Percentiles rank a stretch among this genome's conserved stretches.
These are phyloP conservation scores for Tanaodytes sp. DNA, from an alignment of 2,888 invertebrate species.

Conservation along the genomic window DNA sequence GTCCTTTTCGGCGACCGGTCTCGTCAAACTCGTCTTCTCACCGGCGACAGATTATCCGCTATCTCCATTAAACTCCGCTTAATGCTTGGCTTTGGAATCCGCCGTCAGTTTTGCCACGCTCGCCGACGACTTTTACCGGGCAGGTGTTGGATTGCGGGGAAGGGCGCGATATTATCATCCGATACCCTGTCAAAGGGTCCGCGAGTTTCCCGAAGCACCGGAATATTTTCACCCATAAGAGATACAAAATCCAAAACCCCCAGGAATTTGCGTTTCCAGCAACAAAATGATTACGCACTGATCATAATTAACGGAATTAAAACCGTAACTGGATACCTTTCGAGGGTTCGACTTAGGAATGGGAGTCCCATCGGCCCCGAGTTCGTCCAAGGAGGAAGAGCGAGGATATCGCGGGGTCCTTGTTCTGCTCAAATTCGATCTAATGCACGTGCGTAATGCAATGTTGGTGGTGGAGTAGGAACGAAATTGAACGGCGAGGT, in stretches of 20 bases:
- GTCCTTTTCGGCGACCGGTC: too few relatives aligned
- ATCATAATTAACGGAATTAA: constrained; percentile 73
- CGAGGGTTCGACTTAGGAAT: constrained; percentile 56
- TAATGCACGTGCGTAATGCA: constrained; percentile 58
- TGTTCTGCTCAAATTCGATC: constrained; percentile 11
- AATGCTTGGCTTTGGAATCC: constrained; percentile 63
- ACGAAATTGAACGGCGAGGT: constrained; percentile 61
- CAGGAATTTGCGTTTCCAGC: too few relatives aligned
- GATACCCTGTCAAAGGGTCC: constrained; percentile 19
- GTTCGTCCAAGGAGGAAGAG: constrained; percentile 68
- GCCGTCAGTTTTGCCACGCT: constrained; percentile 60
- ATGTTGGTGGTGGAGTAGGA: constrained; percentile 60
- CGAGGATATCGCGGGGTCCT: constrained; percentile 50
- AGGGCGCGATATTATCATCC: constrained; percentile 23
- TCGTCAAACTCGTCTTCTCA: too few relatives aligned
- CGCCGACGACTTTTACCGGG: constrained; percentile 21
- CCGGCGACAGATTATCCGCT: constrained; percentile 70
- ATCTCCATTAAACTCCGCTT: constrained; percentile 73
- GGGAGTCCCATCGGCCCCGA: too few relatives aligned
- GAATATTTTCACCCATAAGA: not conserved
- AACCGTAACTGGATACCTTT: constrained; percentile 71
- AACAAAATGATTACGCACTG: too few relatives aligned
- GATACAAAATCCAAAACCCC: too few relatives aligned
- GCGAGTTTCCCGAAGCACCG: constrained; percentile 22
- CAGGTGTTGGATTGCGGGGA: constrained; percentile 37